Conservation (phyloP, 2,113 vertebrate genomes). For the Rhabdomys dilectus region DNA sequence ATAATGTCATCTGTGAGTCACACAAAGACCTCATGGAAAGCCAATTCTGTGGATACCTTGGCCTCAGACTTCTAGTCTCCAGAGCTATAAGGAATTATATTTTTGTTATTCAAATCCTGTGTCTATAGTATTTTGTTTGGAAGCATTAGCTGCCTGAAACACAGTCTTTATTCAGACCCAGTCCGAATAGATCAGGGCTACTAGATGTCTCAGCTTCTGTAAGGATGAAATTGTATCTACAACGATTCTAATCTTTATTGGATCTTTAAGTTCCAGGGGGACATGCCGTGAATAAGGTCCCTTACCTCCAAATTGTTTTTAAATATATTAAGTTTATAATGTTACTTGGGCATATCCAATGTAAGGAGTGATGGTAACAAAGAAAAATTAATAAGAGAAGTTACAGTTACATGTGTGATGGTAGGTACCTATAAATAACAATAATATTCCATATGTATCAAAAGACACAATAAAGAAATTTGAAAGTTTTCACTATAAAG, state of each 20-base stretch:
- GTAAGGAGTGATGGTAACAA: not conserved
- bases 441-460: not conserved
- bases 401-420: not conserved
- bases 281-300: not conserved
- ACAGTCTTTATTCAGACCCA: not conserved
- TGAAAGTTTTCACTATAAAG: not conserved
- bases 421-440: not conserved
- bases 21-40: not conserved
- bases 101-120: not conserved
- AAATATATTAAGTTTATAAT: slow-evolving; percentile 10
- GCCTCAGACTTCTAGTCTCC: not conserved
- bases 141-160: not conserved
- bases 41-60: not conserved
- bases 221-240: not conserved
- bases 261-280: not conserved
- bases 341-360: not conserved
- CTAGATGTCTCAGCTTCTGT: not conserved
- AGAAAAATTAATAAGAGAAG: not conserved
- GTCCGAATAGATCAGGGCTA: not conserved
- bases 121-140: not conserved
- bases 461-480: not conserved
- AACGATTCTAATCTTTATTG: slow-evolving; percentile 12
- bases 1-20: not conserved
- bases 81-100: not conserved
- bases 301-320: slow-evolving; percentile 17